Percentiles rank a stretch among this genome's conserved stretches.
phyloP scores from a whole-genome alignment of 1,140 invertebrate genomes.

The Spodoptera litura region DNA sequence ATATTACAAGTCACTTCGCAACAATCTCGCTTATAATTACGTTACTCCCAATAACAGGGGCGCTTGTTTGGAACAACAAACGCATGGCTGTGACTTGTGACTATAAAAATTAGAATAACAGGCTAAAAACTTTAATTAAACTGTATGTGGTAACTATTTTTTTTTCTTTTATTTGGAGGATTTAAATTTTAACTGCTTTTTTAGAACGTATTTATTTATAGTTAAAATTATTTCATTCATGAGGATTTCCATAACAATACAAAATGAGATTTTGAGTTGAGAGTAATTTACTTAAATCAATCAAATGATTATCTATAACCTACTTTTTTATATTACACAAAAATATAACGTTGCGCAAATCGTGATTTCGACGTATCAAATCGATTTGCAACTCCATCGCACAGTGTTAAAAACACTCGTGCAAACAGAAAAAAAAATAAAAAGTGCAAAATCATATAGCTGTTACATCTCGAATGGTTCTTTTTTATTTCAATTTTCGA shows the following conservation, averaged over 20 bases:
- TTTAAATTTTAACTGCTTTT: no score
- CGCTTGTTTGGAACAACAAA: slow-evolving; percentile 50
- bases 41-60: slow-evolving; percentile 78
- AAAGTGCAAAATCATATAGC: slow-evolving; percentile 85
- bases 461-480: slow-evolving; percentile 83
- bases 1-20: slow-evolving; percentile 81
- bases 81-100: slow-evolving; percentile 50
- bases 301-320: background rate
- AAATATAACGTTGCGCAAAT: slow-evolving; percentile 44
- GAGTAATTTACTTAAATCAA: no score
- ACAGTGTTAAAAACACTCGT: slow-evolving; percentile 75
- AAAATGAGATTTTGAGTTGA: no score
- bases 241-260: no score
- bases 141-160: no score
- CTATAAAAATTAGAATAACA: no score
- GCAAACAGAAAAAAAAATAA: slow-evolving; percentile 69
- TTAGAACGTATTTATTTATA: no score
- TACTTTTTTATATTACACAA: background rate
- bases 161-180: no score
- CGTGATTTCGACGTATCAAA: slow-evolving; percentile 59
- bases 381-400: slow-evolving; percentile 63
- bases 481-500: slow-evolving; percentile 85
- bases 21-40: slow-evolving; percentile 83
- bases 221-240: no score
- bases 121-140: no score